Evolutionary conservation across 2,797 vertebrate genomes (phyloP), one percentile per base, ranked within the genome.

Genomic region (Siniperca obscura): DNA sequence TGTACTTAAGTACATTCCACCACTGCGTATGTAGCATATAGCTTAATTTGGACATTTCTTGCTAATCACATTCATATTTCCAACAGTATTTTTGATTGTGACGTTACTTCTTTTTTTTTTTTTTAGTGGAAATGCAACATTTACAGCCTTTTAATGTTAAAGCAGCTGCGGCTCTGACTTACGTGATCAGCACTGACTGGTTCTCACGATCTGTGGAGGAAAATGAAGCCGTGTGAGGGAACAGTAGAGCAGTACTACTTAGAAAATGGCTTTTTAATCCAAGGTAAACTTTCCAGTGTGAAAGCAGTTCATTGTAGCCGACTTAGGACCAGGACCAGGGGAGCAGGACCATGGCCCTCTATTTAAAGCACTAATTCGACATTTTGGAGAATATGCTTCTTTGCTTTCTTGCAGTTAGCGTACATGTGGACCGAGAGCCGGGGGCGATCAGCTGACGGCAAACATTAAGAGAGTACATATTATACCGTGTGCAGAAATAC

Each of bases 161-260:
- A 64, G 0, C 40, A 11, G 17, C 34, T 21, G 53, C 4, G 38
- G 0, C 22, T 64, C 5, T 22, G 59, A 97, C 98, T 98, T 93
- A 99, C 97, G 98, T 99, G 95, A 99, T 98, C 70, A 99, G 95
- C 97, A 99, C 98, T n/a, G 98, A 97, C 94, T 99, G 98, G 93
- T 98, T 99, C 86, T 98, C 97, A 0, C 97, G 96, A 94, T 98
- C 98, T 99, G 94, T 16, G 92, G 92, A 76, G 40, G 74, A 64
- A 84, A 48, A 40, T 3, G 0, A 59, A 70, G 10, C 0, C 14
- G 13, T 1, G 19, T 61, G 4, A 82, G 40, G 1, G 5, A 52
- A 38, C n/a, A 60, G 25, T 0, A 69, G 11, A 17, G 1, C 1
- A 9, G 56, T 19, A 60, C 17, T n/a, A 60, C 57, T 11, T 2